Conservation (phyloP, 2,888 invertebrate species). For the Drosophila peninsularis region DNA sequence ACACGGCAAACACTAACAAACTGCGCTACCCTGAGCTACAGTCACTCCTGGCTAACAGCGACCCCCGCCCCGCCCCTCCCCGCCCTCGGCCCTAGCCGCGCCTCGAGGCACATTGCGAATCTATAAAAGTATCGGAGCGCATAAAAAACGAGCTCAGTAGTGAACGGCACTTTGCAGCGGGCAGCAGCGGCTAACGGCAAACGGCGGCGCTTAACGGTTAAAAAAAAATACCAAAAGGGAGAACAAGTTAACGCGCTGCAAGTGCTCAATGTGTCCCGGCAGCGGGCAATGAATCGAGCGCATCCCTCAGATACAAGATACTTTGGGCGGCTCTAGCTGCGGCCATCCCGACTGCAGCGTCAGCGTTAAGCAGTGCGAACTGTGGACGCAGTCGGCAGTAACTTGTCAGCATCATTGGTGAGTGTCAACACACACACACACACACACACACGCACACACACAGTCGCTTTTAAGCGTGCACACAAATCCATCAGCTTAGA, state of each 20-base stretch:
- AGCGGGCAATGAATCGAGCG: slow-evolving; percentile 17
- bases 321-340: slow-evolving; percentile 16
- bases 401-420: slow-evolving; percentile 53
- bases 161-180: slow-evolving; percentile 83
- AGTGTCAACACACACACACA: slow-evolving; percentile 27
- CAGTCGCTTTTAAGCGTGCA: not conserved
- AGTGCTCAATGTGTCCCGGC: slow-evolving; percentile 30
- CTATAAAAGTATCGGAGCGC: slow-evolving; percentile 84
- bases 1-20: slow-evolving; percentile 37
- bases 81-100: not conserved
- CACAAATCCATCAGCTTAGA: slow-evolving; percentile 25
- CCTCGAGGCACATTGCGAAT: slow-evolving; percentile 79
- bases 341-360: slow-evolving; percentile 26
- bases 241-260: slow-evolving; percentile 4
- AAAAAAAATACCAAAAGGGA: not conserved
- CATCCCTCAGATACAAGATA: slow-evolving; percentile 32
- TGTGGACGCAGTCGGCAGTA: slow-evolving; percentile 16
- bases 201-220: slow-evolving; percentile 22
- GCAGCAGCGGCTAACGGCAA: slow-evolving; percentile 36
- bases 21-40: slow-evolving; percentile 37
- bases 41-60: slow-evolving; percentile 26
- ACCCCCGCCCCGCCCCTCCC: not conserved
- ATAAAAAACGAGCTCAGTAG: slow-evolving; percentile 84
- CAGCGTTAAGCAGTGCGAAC: slow-evolving; percentile 10
- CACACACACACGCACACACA: slow-evolving; percentile 4